Conservation (phyloP, 2,797 vertebrate species). For the Scleropages formosus region DNA sequence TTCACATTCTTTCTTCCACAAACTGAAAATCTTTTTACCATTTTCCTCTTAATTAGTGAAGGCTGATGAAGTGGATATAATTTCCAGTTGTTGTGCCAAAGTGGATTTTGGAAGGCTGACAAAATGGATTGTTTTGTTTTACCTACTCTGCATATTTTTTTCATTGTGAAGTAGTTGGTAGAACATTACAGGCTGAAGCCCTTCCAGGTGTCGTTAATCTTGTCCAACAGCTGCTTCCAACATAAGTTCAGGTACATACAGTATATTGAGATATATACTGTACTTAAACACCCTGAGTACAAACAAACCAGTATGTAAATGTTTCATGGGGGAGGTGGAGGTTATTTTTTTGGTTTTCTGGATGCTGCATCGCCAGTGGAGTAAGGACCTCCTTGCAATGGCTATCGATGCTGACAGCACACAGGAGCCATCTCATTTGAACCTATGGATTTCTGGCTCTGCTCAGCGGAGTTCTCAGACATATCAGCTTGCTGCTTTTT, state of each 20-base stretch:
- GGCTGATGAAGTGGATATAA: slow-evolving; percentile 32
- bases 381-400: slow-evolving; percentile 45
- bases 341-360: neutral
- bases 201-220: slow-evolving; percentile 64
- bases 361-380: slow-evolving; percentile 22
- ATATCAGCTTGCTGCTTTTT: slow-evolving; percentile 50
- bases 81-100: slow-evolving; percentile 49
- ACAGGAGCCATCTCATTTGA: slow-evolving; percentile 59
- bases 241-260: slow-evolving; percentile 64
- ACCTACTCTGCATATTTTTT: slow-evolving; percentile 47
- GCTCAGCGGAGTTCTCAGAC: slow-evolving; percentile 54
- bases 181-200: slow-evolving; percentile 53
- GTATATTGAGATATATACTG: slow-evolving; percentile 60
- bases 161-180: slow-evolving; percentile 49
- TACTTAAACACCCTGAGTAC: slow-evolving; percentile 57
- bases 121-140: slow-evolving; percentile 65
- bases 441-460: slow-evolving; percentile 61
- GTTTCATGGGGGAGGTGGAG: neutral
- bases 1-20: neutral
- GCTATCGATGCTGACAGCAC: slow-evolving; percentile 55
- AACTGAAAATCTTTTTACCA: slow-evolving; percentile 3
- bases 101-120: slow-evolving; percentile 61
- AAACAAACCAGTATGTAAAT: neutral
- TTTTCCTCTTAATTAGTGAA: slow-evolving; percentile 22
- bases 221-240: slow-evolving; percentile 59